Evolutionary conservation across 2,797 vertebrate species (phyloP), one percentile per base, ranked within the genome.

Genomic region (Coranthus polyacanthus): DNA sequence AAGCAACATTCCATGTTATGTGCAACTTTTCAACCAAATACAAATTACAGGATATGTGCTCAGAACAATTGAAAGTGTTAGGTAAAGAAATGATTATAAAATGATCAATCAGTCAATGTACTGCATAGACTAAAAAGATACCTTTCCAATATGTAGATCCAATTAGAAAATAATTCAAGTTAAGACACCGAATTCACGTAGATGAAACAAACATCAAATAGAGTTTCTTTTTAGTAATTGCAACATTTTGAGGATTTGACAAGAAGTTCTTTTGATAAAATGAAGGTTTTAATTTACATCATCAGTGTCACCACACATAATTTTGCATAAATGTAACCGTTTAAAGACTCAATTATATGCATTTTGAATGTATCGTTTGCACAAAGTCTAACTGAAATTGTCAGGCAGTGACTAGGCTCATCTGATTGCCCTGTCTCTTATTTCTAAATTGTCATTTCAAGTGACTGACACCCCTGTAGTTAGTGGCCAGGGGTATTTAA

Each of bases 391-490:
- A 57, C n/a, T 81, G 49, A 65, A 76, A 73, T 67, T 69, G 59
- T 78, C 65, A 68, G 49, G 18, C 69, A 59, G 68, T 78, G 21
- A n/a, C n/a, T 13, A 3, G 20, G 16, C 64, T 78, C 58, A 39
- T 65, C 43, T 87, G 74, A 86, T 90, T 88, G 77, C 78, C 60
- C 74, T 22, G 34, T 80, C 29, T 86, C 38, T 79, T 75, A 75
- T 82, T 60, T 78, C 47, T 68, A 67, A 68, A 78, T 86, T 82
- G 68, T 92, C 63, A 68, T 84, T 72, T 74, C 51, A 70, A 51
- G 78, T 88, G 81, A 92, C 82, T 85, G 89, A 86, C 88, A 85
- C 86, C 86, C 89, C 84, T 89, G 82, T 85, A 81, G 78, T 92
- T 91, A 87, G 72, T 72, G 29, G 54, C 65, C 75, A 55, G 62